Conservation (phyloP, 2,888 invertebrate genomes). For the Dryobotodes eremita region DNA sequence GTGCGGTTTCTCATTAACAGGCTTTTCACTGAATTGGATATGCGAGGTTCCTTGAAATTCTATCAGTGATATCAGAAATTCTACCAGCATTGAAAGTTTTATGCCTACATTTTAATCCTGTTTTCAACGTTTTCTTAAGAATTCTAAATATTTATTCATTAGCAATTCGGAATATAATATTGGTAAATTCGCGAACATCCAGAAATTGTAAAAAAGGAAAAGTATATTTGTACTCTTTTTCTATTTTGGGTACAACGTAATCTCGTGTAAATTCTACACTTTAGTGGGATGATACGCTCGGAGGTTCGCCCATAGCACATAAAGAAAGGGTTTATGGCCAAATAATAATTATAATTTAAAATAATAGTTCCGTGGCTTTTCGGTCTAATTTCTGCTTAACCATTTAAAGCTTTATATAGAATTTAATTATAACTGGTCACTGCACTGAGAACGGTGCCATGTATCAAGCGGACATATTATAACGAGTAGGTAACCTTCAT, state of each 20-base stretch:
- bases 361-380: constrained; percentile 28
- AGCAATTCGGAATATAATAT: constrained; percentile 20
- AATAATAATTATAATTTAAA: constrained; percentile 45
- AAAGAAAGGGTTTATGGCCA: constrained; percentile 49
- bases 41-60: constrained; percentile 2
- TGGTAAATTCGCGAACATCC: not conserved
- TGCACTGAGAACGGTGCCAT: constrained; percentile 1
- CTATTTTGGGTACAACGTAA: constrained; percentile 49
- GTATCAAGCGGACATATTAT: not conserved
- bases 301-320: constrained; percentile 16
- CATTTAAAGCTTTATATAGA: constrained; percentile 7
- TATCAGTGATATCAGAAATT: not conserved
- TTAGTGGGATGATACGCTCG: constrained; percentile 36
- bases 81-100: not conserved
- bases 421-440: constrained; percentile 26
- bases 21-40: constrained; percentile 21
- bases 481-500: constrained; percentile 35
- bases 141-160: constrained; percentile 24
- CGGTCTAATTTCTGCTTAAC: constrained; percentile 14
- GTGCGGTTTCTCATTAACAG: constrained; percentile 28
- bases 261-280: constrained; percentile 46
- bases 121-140: not conserved
- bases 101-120: constrained; percentile 9
- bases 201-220: constrained; percentile 22
- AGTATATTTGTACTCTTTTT: constrained; percentile 24